These are phyloP conservation scores for Gymnosoma rotundatum DNA, from an alignment of 2,888 invertebrate species.

Conservation along the genomic window DNA sequence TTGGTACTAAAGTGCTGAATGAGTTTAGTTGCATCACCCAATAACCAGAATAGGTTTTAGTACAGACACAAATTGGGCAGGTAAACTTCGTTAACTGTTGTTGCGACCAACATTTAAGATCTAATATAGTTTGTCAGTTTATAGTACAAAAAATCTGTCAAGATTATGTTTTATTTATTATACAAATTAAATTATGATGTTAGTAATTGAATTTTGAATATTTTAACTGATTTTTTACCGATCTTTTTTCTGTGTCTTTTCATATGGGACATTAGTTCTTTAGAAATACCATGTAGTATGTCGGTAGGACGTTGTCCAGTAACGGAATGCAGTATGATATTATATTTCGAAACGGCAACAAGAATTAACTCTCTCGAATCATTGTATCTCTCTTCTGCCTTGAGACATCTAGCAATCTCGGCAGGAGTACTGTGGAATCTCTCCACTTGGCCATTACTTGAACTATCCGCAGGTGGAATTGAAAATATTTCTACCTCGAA, in stretches of 20 bases:
- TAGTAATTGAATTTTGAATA: no score
- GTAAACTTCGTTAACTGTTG: no score
- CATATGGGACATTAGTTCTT: not conserved
- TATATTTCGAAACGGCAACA: constrained; percentile 14
- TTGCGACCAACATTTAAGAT: no score
- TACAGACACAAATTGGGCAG: no score
- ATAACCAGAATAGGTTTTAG: no score
- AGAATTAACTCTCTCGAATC: constrained; percentile 24
- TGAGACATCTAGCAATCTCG: constrained; percentile 20
- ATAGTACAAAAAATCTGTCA: no score
- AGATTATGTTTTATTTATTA: no score
- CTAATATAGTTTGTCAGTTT: no score
- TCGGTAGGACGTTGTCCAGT: constrained; percentile 9
- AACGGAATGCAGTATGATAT: constrained; percentile 1
- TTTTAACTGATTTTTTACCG: no score
- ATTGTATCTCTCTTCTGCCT: constrained; percentile 4
- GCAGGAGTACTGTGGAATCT: constrained; percentile 21
- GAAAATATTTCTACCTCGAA: constrained; percentile 16
- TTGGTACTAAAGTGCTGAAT: no score
- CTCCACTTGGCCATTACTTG: constrained; percentile 37
- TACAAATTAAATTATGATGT: no score
- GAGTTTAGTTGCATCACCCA: no score
- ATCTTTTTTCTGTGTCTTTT: constrained; percentile 4
- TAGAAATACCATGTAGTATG: constrained; percentile 17
- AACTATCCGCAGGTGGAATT: constrained; percentile 14